These are phyloP conservation scores for Botrylloides violaceus DNA, from an alignment of 23 tunicate species.

Conservation along the genomic window DNA sequence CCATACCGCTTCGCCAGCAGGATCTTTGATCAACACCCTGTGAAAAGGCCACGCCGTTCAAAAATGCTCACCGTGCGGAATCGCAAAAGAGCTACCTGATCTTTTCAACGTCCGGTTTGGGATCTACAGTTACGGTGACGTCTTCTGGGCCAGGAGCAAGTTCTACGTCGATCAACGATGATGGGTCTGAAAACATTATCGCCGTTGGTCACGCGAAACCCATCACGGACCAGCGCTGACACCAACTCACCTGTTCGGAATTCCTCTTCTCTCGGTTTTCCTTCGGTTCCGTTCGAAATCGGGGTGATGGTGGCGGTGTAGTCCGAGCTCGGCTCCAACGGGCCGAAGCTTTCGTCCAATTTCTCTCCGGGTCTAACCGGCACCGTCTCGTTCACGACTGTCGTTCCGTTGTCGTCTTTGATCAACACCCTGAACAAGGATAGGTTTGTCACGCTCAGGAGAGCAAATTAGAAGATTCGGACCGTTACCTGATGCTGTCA, in stretches of 20 bases:
- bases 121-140: neutral
- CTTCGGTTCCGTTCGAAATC: neutral
- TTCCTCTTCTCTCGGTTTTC: neutral
- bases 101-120: neutral
- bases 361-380: neutral
- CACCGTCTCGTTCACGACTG: neutral
- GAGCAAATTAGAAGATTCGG: neutral
- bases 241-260: neutral
- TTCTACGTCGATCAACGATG: neutral
- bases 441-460: too few species aligned
- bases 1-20: neutral
- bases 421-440: neutral
- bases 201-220: neutral
- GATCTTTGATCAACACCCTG: constrained; percentile 1
- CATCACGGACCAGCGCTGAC: neutral
- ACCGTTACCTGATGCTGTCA: neutral
- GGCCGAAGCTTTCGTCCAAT: neutral
- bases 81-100: neutral
- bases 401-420: neutral
- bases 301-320: constrained; percentile 1
- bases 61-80: neutral
- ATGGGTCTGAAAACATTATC: neutral
- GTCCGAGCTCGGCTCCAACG: neutral
- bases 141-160: neutral
- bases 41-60: too few species aligned